Conservation (phyloP, 2,888 invertebrate genomes). For the Drosophila prolongata region DNA sequence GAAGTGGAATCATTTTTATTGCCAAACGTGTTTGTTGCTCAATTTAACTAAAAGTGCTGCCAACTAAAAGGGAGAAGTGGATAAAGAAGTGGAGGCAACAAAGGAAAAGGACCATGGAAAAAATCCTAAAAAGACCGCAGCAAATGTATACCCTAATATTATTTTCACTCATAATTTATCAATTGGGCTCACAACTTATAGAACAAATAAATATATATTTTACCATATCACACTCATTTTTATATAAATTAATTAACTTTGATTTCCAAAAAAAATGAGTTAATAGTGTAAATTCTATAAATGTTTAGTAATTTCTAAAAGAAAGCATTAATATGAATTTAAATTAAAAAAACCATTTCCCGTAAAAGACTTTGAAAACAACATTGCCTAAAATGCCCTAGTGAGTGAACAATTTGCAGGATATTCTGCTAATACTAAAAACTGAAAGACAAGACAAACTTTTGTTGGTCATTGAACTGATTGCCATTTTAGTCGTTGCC, state of each 20-base stretch:
- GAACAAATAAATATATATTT: too few relatives aligned
- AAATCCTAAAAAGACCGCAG: neutral
- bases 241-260: too few relatives aligned
- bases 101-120: neutral
- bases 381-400: neutral
- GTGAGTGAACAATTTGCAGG: neutral
- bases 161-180: too few relatives aligned
- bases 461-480: slow-evolving; percentile 65
- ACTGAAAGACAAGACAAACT: slow-evolving; percentile 45
- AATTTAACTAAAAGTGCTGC: slow-evolving; percentile 81
- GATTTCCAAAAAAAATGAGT: too few relatives aligned
- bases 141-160: neutral
- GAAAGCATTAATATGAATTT: too few relatives aligned
- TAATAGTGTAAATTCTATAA: too few relatives aligned
- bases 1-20: slow-evolving; percentile 75
- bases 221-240: too few relatives aligned
- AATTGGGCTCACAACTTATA: too few relatives aligned
- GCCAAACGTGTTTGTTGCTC: slow-evolving; percentile 81
- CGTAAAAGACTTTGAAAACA: accelerated
- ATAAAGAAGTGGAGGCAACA: neutral
- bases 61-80: slow-evolving; percentile 17
- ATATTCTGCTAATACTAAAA: slow-evolving; percentile 16
- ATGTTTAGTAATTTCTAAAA: too few relatives aligned
- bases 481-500: slow-evolving; percentile 61
- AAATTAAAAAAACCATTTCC: neutral